A percentile compares a stretch with the other conserved stretches of the same genome.
Evolutionary conservation across 1,140 invertebrate genomes (phyloP).

Genomic region (Meloidogyne floridensis): DNA sequence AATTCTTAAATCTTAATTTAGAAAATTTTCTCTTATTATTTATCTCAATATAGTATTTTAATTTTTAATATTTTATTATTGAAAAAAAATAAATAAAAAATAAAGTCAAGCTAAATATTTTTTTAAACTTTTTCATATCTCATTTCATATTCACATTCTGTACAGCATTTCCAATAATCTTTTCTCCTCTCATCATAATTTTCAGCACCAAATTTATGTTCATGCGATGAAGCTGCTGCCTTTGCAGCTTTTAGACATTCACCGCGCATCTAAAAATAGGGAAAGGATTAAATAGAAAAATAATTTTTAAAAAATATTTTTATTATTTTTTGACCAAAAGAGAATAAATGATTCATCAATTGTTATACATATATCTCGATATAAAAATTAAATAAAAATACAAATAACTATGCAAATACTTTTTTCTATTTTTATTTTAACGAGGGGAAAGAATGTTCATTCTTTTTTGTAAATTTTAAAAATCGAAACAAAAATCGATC

Average conservation of each 20-base stretch:
- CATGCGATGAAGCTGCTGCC: constrained; percentile 36
- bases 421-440: background rate
- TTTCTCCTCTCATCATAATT: constrained; percentile 40
- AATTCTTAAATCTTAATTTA: too few relatives aligned
- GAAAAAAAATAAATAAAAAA: too few relatives aligned
- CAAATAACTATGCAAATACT: constrained; percentile 4
- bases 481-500: background rate
- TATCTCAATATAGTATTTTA: too few relatives aligned
- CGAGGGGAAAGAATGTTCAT: background rate
- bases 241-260: constrained; percentile 9
- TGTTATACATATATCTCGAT: too few relatives aligned
- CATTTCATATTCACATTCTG: constrained; percentile 48
- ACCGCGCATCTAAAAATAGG: constrained; percentile 29
- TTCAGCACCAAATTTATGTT: constrained; percentile 57
- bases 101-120: background rate
- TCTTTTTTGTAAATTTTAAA: background rate
- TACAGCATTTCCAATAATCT: constrained; percentile 49
- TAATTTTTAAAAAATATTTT: background rate
- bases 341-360: background rate
- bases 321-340: background rate
- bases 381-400: background rate
- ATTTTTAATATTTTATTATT: too few relatives aligned
- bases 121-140: constrained; percentile 59
- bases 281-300: background rate
- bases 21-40: too few relatives aligned